phyloP scores from a whole-genome alignment of 1,140 invertebrate species.

The Cherax destructor region DNA sequence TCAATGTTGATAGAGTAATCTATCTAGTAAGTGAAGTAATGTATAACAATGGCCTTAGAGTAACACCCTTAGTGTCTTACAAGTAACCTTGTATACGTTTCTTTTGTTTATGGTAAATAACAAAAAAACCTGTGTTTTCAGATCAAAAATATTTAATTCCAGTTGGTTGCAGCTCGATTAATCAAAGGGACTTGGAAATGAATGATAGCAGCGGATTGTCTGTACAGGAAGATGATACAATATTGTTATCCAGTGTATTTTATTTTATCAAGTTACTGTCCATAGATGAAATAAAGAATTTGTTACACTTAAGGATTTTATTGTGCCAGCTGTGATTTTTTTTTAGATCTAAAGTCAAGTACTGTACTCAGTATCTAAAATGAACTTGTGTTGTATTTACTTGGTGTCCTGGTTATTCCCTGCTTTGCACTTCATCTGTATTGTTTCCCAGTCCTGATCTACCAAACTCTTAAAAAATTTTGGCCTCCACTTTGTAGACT shows the following conservation, averaged over 20 bases:
- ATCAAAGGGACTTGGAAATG: constrained; percentile 63
- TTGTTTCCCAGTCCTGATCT: too few species aligned
- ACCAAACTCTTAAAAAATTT: too few species aligned
- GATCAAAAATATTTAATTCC: constrained; percentile 58
- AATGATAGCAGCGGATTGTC: constrained; percentile 65
- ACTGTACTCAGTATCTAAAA: too few species aligned
- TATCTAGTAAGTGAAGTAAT: neutral
- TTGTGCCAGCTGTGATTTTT: neutral
- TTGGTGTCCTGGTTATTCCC: too few species aligned
- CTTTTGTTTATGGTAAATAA: constrained; percentile 19
- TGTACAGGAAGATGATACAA: constrained; percentile 66
- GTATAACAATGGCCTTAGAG: constrained; percentile 9
- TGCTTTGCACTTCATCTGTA: too few species aligned
- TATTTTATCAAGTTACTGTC: constrained; percentile 68
- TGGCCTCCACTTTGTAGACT: too few species aligned
- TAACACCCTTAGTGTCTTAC: constrained; percentile 32
- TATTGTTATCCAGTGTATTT: constrained; percentile 68
- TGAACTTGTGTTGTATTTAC: too few species aligned
- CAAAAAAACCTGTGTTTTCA: constrained; percentile 10
- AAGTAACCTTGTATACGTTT: constrained; percentile 35
- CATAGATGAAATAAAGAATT: constrained; percentile 67
- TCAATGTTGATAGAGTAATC: neutral
- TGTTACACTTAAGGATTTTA: constrained; percentile 44
- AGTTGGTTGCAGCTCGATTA: constrained; percentile 59
- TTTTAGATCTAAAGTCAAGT: neutral